A percentile compares a stretch with the other conserved stretches of the same genome.
Evolutionary conservation across 1,140 invertebrate species (phyloP).

Genomic region (Babylonia areolata): DNA sequence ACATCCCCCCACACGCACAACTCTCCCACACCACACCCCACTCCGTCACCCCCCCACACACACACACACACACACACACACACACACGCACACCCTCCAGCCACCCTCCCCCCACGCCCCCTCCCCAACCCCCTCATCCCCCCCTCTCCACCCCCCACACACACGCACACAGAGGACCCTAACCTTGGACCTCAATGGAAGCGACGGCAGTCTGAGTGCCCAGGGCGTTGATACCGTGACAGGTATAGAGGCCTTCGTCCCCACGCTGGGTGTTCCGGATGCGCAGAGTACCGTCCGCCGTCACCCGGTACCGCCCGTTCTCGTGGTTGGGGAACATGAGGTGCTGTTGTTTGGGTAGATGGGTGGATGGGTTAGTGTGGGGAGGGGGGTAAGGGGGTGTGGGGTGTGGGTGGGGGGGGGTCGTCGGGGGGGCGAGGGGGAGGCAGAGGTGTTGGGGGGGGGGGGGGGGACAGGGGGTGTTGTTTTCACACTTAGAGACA

Average conservation of each 20-base stretch:
- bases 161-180: neutral
- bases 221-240: conserved; percentile 90
- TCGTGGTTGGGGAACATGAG: conserved; percentile 90
- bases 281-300: conserved; percentile 84
- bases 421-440: too few relatives aligned
- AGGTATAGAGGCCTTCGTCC: conserved; percentile 90
- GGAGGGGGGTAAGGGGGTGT: neutral
- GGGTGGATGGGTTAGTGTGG: neutral
- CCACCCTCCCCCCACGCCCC: too few relatives aligned
- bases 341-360: conserved; percentile 72
- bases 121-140: too few relatives aligned
- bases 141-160: too few relatives aligned
- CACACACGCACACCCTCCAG: conserved; percentile 3
- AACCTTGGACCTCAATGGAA: conserved; percentile 82
- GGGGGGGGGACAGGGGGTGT: too few relatives aligned
- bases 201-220: conserved; percentile 88
- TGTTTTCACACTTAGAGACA: neutral
- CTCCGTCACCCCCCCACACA: neutral
- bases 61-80: conserved; percentile 11
- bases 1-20: neutral
- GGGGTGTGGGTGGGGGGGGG: too few relatives aligned
- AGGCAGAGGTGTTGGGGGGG: too few relatives aligned
- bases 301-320: conserved; percentile 85
- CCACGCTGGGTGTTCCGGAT: conserved; percentile 86
- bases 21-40: neutral